These are phyloP conservation scores for Ctenoplectra terminalis DNA, from an alignment of 1,140 invertebrate genomes.

Conservation along the genomic window DNA sequence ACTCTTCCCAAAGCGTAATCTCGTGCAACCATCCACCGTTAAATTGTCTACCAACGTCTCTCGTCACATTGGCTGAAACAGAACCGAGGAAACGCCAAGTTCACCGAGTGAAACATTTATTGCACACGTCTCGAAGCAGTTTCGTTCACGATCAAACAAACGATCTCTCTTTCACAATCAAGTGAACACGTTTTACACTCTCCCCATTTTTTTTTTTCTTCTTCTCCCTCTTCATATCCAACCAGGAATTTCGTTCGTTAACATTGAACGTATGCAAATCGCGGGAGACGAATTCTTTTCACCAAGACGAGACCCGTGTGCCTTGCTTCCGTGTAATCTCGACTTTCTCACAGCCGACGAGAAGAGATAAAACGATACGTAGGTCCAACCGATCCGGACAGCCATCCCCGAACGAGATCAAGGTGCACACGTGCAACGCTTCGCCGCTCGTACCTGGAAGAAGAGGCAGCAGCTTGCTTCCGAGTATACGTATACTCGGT, in stretches of 20 bases:
- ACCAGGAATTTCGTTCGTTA: slow-evolving; percentile 37
- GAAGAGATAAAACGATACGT: slow-evolving; percentile 31
- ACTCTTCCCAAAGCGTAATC: background rate
- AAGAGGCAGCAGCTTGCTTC: background rate
- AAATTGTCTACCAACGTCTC: background rate
- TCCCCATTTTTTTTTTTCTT: background rate
- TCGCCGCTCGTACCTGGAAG: slow-evolving; percentile 12
- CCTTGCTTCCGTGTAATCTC: slow-evolving; percentile 27
- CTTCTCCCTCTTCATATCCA: background rate
- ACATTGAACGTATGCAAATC: slow-evolving; percentile 41
- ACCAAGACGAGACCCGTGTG: too few relatives aligned
- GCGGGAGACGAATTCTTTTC: slow-evolving; percentile 29
- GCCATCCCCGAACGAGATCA: background rate
- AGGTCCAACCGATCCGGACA: background rate
- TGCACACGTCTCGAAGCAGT: too few relatives aligned
- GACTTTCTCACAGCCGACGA: slow-evolving; percentile 14
- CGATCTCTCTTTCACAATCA: background rate
- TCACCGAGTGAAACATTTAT: too few relatives aligned
- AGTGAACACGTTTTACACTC: background rate
- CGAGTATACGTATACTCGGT: background rate
- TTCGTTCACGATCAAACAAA: slow-evolving; percentile 13
- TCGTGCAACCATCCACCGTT: background rate
- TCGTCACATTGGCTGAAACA: background rate
- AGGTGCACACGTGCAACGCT: slow-evolving; percentile 18
- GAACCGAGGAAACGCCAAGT: too few relatives aligned